Evolutionary conservation across 1,140 invertebrate genomes (phyloP), one percentile per base, ranked within the genome.

Genomic region (Zophobas atratus): DNA sequence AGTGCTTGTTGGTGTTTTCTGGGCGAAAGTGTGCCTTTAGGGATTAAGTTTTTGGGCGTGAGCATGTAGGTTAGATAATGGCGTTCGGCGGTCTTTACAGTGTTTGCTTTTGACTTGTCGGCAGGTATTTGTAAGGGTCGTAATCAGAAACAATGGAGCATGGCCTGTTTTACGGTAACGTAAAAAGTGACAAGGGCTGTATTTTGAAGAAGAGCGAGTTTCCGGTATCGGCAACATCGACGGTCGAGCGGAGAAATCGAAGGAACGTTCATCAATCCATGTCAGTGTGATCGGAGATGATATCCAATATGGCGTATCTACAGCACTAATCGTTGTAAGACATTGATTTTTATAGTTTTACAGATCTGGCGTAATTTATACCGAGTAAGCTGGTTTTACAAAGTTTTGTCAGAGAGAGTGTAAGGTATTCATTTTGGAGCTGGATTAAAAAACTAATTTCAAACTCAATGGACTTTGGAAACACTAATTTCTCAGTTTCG

Each of bases 251-350:
- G 74, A 77, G 76, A 78, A 81, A 80, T 80, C 79, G 76, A 71
- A 81, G 76, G 75, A 70, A 78, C 77, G 82, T 83, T 82, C 81
- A 83, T 83, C 82, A 83, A 83, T 83, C 82, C 79, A 78, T 78
- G 82, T 83, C 82, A 81, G 48, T 67, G 76, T 75, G 82, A 82
- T 82, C 78, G 74, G 70, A 80, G 79, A 82, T 80, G 82, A 83
- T 81, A 83, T 76, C 81, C 82, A 83, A 83, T 83, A 83, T 83
- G 82, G 77, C 81, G 81, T 80, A 81, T 80, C 80, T 80, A 80
- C 81, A 82, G 70, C 76, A 79, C 81, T 83, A 83, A 83, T 83
- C 82, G 81, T 82, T 82, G 81, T 83, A 81, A 82, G 80, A 81
- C 82, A 83, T 83, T 82, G 82, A 82, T 82, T 81, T 81, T 83